These are phyloP conservation scores for Heteronetta atricapilla DNA, from an alignment of 2,113 vertebrate species.

Conservation along the genomic window DNA sequence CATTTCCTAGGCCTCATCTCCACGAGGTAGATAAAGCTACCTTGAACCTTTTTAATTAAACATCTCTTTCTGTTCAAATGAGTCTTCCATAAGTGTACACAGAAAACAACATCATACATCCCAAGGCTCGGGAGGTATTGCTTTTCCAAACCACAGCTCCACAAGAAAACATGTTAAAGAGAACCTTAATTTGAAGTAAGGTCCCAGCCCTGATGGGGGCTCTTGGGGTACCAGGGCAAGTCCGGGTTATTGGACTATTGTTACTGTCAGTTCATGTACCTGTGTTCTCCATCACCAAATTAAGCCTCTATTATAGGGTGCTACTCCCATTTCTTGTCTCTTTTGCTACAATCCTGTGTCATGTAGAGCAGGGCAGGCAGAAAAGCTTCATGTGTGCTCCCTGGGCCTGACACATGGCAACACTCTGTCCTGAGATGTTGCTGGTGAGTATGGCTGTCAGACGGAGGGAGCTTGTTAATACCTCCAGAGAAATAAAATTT, in stretches of 20 bases:
- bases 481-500: not conserved
- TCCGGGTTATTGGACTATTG: not conserved
- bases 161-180: fast-evolving
- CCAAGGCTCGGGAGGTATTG: not conserved
- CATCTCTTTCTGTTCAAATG: not conserved
- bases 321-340: not conserved
- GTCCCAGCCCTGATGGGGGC: not conserved
- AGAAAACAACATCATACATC: fast-evolving
- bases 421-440: fast-evolving
- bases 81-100: not conserved
- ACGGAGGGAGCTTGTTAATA: not conserved
- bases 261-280: not conserved
- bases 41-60: not conserved
- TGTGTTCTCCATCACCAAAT: not conserved
- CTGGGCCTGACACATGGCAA: fast-evolving
- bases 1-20: too few relatives aligned
- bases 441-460: not conserved
- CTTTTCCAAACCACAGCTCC: not conserved
- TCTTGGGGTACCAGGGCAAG: not conserved
- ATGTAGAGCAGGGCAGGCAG: not conserved
- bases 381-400: not conserved
- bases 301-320: not conserved
- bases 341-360: not conserved
- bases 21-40: not conserved
- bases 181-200: not conserved